phyloP scores from a whole-genome alignment of 2,888 invertebrate genomes.

The Drosophila multiciliata region DNA sequence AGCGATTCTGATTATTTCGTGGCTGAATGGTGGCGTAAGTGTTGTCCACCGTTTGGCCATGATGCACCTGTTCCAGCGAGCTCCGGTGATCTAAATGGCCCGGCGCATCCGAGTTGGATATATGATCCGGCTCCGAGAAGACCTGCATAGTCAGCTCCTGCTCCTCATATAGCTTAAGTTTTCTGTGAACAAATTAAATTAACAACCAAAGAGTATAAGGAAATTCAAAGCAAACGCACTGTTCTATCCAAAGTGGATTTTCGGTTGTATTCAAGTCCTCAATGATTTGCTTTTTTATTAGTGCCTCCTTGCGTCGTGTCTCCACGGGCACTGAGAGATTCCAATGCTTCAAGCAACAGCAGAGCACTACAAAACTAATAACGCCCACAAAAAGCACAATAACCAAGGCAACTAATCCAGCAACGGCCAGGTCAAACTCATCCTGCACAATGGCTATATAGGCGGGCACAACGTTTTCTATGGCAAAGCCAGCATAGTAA shows the following conservation, averaged over 20 bases:
- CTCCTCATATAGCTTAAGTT: conserved; percentile 94
- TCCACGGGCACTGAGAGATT: conserved; percentile 92
- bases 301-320: conserved; percentile 92
- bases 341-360: conserved; percentile 95
- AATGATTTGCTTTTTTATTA: conserved; percentile 92
- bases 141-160: conserved; percentile 97
- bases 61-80: conserved; percentile 83
- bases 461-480: conserved; percentile 91
- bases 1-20: conserved; percentile 77
- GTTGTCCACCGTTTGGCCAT: conserved; percentile 84
- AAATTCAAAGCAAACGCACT: conserved; percentile 86
- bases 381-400: conserved; percentile 94
- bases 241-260: conserved; percentile 96
- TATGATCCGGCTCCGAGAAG: conserved; percentile 90
- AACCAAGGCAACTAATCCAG: conserved; percentile 93
- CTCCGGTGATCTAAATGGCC: conserved; percentile 83
- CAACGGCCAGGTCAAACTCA: conserved; percentile 93
- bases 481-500: conserved; percentile 90
- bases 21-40: conserved; percentile 85
- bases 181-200: conserved; percentile 85
- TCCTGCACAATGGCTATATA: conserved; percentile 89
- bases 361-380: conserved; percentile 93
- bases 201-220: neutral
- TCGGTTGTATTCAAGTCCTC: conserved; percentile 95
- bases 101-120: conserved; percentile 83